A percentile compares a stretch with the other conserved stretches of the same genome.
phyloP scores from a whole-genome alignment of 2,888 invertebrate genomes.

The Lithophane semibrunnea region DNA sequence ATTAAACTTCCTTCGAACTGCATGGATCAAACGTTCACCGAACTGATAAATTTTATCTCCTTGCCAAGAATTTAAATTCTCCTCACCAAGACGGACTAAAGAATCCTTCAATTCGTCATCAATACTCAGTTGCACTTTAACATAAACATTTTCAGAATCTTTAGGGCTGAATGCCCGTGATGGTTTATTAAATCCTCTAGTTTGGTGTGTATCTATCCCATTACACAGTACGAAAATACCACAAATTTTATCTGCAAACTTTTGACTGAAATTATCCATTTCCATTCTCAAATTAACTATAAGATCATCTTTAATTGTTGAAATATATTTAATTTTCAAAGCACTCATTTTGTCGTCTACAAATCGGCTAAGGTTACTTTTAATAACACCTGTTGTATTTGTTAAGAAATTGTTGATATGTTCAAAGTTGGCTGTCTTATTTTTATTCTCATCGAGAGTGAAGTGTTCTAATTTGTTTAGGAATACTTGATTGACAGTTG shows the following conservation, averaged over 20 bases:
- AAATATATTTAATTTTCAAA: constrained; percentile 61
- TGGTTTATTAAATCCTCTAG: constrained; percentile 34
- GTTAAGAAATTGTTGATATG: constrained; percentile 70
- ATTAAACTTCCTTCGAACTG: not conserved
- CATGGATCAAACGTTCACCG: not conserved
- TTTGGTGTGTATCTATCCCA: constrained; percentile 55
- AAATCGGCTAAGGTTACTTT: constrained; percentile 58
- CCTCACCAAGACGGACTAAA: constrained; percentile 30
- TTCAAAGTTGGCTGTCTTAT: constrained; percentile 69
- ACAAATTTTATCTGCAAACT: constrained; percentile 72
- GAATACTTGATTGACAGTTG: constrained; percentile 68
- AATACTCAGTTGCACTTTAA: constrained; percentile 73
- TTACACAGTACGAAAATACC: constrained; percentile 77
- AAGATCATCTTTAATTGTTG: constrained; percentile 73
- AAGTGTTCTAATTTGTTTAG: constrained; percentile 68
- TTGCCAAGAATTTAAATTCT: not conserved
- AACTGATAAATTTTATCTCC: not conserved
- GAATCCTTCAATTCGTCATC: constrained; percentile 69
- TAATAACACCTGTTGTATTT: constrained; percentile 61
- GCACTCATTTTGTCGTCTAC: constrained; percentile 61
- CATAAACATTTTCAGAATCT: constrained; percentile 68
- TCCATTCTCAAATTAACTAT: constrained; percentile 75
- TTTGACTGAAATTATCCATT: constrained; percentile 72
- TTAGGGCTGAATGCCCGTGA: constrained; percentile 3
- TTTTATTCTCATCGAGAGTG: constrained; percentile 70